Evolutionary conservation across 2,888 invertebrate species (phyloP).

Genomic region (Heterodera filipjevi): DNA sequence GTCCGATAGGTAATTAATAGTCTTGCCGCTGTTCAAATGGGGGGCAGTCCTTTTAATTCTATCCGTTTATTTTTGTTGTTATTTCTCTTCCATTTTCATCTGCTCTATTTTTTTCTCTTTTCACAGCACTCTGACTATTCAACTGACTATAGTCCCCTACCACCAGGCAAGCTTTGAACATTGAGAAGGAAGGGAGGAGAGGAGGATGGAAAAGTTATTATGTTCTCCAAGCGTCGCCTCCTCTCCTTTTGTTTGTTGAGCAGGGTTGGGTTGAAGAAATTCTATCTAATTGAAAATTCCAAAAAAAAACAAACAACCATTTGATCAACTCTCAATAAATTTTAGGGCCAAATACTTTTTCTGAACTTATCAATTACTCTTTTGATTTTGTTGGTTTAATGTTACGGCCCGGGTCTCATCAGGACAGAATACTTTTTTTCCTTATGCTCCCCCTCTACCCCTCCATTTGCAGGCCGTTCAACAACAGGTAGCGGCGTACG

Average conservation of each 20-base stretch:
- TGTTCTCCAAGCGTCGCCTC: neutral
- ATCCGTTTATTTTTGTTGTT: neutral
- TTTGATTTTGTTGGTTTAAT: too few relatives aligned
- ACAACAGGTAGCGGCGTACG: conserved; percentile 26
- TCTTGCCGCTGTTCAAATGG: too few relatives aligned
- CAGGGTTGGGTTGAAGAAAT: neutral
- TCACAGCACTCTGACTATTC: conserved; percentile 4
- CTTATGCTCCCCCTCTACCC: neutral
- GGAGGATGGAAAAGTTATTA: neutral
- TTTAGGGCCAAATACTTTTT: too few relatives aligned
- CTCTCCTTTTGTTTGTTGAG: neutral
- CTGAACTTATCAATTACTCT: too few relatives aligned
- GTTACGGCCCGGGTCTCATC: too few relatives aligned
- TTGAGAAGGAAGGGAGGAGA: neutral
- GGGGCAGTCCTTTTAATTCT: too few relatives aligned
- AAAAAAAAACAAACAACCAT: too few relatives aligned
- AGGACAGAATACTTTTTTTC: too few relatives aligned
- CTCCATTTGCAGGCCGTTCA: conserved; percentile 16
- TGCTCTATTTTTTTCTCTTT: conserved; percentile 2
- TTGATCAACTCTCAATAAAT: too few relatives aligned
- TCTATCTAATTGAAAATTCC: neutral
- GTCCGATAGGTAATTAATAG: too few relatives aligned
- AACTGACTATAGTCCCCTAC: conserved; percentile 4
- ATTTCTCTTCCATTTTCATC: neutral
- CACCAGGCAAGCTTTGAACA: neutral